Base-by-base conservation (phyloP, 2,888 invertebrate genomes). In the Tinea pellionella region DNA sequence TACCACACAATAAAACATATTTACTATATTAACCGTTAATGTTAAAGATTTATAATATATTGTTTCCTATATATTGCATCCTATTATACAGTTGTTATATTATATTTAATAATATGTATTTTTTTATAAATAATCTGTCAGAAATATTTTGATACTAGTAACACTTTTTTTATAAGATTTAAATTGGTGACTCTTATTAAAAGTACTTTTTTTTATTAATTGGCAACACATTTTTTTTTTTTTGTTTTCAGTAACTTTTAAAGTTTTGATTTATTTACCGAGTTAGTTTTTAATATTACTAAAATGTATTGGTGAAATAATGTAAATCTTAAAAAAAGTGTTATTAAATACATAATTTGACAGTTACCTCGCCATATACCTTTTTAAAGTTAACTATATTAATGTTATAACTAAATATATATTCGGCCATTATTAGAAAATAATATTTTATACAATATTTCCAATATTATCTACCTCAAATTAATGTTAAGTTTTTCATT, bases 61-160 rank as follows among this genome's bases (percentile, higher is more conserved):
- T 41, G 12, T 13, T 13, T 41, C 12, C 13, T 41, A 13, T 13
- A 41, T 13, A 41, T 41, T n/a, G 41, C 47, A 6, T 47, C 47
- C 47, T 47, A 47, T 15, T 47, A 47, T 47, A 47, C 47, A 47
- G 47, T 47, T 47, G 47, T 47, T 47, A 47, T 15, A 47, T 16
- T 37, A 6, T 16, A 47, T 42, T 9, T 42, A 42, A 42, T 42
- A 30, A 7, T 37, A 47, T 47, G 13, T 47, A 47, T 47, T 47
- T 47, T 16, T 41, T 4, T 16, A 47, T 47, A 15, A n/a, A 41
- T n/a, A 16, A 47, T 15, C 47, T 47, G 47, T 47, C 47, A 15
- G n/a, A n/a, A n/a, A 8, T n/a, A 41, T 41, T 41, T 41, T 24
- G 24, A 24, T 3, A 24, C 6, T 24, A 3, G 6, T 24, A 24